These are phyloP conservation scores for Malthinus flaveolus DNA, from an alignment of 2,888 invertebrate genomes.

Conservation along the genomic window DNA sequence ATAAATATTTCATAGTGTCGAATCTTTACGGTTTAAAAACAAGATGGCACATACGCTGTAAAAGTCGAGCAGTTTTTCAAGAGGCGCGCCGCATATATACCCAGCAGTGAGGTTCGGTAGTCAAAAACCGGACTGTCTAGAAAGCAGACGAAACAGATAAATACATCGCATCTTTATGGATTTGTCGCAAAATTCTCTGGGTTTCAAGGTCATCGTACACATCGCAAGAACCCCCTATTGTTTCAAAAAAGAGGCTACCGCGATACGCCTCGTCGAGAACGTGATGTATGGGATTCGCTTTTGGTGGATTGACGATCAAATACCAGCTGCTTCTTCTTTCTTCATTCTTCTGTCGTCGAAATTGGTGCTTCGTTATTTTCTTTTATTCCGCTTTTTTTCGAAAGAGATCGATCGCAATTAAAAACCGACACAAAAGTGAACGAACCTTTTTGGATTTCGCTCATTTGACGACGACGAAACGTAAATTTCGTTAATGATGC, in stretches of 20 bases:
- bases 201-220: conserved; percentile 40
- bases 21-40: conserved; percentile 30
- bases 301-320: conserved; percentile 16
- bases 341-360: conserved; percentile 4
- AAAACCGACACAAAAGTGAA: background rate
- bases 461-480: background rate
- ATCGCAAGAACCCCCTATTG: conserved; percentile 34
- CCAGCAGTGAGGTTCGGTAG: conserved; percentile 14
- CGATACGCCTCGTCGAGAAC: conserved; percentile 30
- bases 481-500: no score
- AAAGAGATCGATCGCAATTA: no score
- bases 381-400: no score
- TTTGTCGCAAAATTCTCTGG: conserved; percentile 43
- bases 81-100: conserved; percentile 13
- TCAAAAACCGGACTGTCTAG: conserved; percentile 46
- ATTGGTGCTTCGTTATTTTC: background rate
- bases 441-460: background rate
- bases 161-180: conserved; percentile 45
- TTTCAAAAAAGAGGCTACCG: conserved; percentile 28
- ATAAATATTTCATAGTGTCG: conserved; percentile 40
- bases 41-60: conserved; percentile 32
- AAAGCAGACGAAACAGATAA: conserved; percentile 48
- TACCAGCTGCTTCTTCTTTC: conserved; percentile 9
- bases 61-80: conserved; percentile 42
- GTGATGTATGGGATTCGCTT: conserved; percentile 33